phyloP scores from a whole-genome alignment of 1,140 invertebrate species.

The Cyphomyrmex costatus region DNA sequence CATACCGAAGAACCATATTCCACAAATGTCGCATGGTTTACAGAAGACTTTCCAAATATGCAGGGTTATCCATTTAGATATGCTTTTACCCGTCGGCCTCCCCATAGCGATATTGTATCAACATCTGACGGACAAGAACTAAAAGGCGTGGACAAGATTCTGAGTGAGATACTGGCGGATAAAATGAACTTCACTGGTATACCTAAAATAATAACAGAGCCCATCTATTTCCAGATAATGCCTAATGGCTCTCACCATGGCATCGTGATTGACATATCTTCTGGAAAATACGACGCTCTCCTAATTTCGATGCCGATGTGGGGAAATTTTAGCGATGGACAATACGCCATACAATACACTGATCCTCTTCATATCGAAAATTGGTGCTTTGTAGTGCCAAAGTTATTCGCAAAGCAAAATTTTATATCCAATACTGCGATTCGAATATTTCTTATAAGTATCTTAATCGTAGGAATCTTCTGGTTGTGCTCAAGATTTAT shows the following conservation, averaged over 20 bases:
- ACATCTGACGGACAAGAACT: not conserved
- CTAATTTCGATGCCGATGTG: not conserved
- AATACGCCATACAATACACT: too few species aligned
- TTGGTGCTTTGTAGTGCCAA: slow-evolving; percentile 13
- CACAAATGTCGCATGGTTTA: not conserved
- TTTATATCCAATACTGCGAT: not conserved
- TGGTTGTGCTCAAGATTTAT: slow-evolving; percentile 29
- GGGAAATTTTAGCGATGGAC: not conserved
- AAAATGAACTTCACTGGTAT: slow-evolving; percentile 24
- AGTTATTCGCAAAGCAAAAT: not conserved
- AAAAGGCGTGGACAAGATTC: not conserved
- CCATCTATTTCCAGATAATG: not conserved
- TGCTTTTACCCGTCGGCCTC: not conserved
- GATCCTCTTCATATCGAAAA: not conserved
- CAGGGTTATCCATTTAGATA: not conserved
- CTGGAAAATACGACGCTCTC: not conserved
- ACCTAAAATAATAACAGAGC: not conserved
- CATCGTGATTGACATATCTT: not conserved
- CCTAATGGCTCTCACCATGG: not conserved
- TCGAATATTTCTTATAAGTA: not conserved
- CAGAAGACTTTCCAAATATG: slow-evolving; percentile 28
- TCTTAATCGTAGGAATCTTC: slow-evolving; percentile 20
- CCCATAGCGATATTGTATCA: not conserved
- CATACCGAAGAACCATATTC: slow-evolving; percentile 1
- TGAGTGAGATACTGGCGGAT: not conserved